Percentiles rank a stretch among this genome's conserved stretches.
These are phyloP conservation scores for Cranoglanis bouderius DNA, from an alignment of 2,113 vertebrate genomes.

Conservation along the genomic window DNA sequence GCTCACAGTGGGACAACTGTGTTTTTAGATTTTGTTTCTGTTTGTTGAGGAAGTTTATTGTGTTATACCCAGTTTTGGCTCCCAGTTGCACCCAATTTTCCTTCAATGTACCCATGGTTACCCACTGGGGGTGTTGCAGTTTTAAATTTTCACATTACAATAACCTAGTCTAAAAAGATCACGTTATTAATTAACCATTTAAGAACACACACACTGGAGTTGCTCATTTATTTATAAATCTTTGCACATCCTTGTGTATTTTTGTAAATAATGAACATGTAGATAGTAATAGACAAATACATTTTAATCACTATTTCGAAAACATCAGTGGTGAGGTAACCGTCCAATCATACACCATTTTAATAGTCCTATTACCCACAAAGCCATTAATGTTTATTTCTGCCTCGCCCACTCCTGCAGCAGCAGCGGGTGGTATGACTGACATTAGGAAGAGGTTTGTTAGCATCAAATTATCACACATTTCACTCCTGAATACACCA, in stretches of 20 bases:
- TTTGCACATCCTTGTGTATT: neutral
- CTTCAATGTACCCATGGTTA: slow-evolving; percentile 8
- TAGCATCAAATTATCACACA: slow-evolving; percentile 3
- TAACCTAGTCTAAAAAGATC: neutral
- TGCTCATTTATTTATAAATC: neutral
- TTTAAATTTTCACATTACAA: neutral
- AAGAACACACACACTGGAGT: neutral
- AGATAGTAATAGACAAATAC: neutral
- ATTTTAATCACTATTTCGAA: neutral
- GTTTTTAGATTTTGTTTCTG: slow-evolving; percentile 20
- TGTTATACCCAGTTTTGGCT: slow-evolving; percentile 25
- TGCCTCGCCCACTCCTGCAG: neutral
- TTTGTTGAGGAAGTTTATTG: slow-evolving; percentile 26
- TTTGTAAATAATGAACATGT: neutral
- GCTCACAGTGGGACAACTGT: neutral
- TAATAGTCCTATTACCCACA: neutral
- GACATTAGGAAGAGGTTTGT: slow-evolving; percentile 3
- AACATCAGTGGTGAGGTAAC: neutral
- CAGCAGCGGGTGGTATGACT: neutral
- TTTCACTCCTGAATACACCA: neutral
- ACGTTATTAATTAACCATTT: neutral
- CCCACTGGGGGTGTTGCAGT: neutral
- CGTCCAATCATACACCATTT: neutral
- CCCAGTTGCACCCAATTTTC: neutral
- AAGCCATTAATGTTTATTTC: slow-evolving; percentile 19